Percentiles rank a stretch among this genome's conserved stretches.
These are phyloP conservation scores for Phylloscopus whistleri DNA, from an alignment of 2,113 vertebrate genomes.

Conservation along the genomic window DNA sequence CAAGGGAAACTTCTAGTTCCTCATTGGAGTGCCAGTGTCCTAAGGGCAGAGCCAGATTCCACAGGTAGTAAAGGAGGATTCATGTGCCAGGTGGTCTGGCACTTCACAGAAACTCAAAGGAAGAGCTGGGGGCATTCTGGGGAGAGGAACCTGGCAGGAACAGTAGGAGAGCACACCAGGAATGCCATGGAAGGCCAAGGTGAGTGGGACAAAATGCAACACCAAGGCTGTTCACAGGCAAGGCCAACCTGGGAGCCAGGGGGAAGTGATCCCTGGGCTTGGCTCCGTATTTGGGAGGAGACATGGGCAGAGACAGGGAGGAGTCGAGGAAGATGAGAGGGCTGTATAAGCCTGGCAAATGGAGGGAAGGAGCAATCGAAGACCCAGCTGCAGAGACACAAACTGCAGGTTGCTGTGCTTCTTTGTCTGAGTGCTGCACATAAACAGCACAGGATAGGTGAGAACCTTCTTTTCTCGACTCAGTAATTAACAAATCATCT, in stretches of 20 bases:
- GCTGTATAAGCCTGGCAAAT: not conserved
- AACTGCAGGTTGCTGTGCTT: no score
- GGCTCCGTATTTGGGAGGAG: not conserved
- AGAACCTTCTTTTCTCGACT: no score
- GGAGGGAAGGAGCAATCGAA: not conserved
- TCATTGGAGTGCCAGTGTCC: not conserved
- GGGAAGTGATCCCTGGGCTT: no score
- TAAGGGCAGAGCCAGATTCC: not conserved
- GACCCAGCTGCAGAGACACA: not conserved
- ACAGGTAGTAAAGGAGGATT: accelerated
- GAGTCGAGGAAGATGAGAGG: not conserved
- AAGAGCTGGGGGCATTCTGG: no score
- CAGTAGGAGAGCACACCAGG: not conserved
- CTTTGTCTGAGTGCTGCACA: not conserved
- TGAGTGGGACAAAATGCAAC: not conserved
- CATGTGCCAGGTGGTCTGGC: not conserved
- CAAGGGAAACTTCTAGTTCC: not conserved
- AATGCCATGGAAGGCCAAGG: not conserved
- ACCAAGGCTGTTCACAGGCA: not conserved
- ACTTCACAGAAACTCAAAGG: no score
- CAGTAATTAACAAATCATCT: no score
- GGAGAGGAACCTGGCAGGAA: not conserved
- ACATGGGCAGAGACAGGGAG: not conserved
- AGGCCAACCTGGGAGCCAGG: not conserved
- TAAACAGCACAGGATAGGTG: not conserved